Evolutionary conservation across 1,140 invertebrate species (phyloP).

Genomic region (Pseudobourletiella spinata): DNA sequence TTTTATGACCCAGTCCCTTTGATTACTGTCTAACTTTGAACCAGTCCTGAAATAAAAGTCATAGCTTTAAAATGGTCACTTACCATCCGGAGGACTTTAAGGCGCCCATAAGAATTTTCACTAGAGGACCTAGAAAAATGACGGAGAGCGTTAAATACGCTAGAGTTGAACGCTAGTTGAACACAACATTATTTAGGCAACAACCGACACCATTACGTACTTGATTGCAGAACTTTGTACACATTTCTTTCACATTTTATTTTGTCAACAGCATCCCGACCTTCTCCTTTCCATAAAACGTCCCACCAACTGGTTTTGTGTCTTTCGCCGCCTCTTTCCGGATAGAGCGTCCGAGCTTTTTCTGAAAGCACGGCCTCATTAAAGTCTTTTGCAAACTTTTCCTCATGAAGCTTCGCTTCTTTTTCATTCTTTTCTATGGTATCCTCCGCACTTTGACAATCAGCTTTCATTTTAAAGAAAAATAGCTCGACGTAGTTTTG

Average conservation of each 20-base stretch:
- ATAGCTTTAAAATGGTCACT: conserved; percentile 35
- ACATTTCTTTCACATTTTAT: conserved; percentile 74
- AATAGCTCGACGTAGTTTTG: background rate
- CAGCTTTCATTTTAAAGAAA: background rate
- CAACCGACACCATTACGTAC: conserved; percentile 45
- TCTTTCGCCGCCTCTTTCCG: conserved; percentile 59
- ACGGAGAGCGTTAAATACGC: background rate
- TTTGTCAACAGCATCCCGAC: conserved; percentile 57
- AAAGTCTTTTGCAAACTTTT: background rate
- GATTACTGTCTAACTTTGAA: too few species aligned
- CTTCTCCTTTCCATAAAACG: conserved; percentile 49
- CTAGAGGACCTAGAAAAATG: conserved; percentile 57
- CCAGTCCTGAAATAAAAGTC: too few species aligned
- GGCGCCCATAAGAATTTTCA: conserved; percentile 76
- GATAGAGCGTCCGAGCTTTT: conserved; percentile 56
- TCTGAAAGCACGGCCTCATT: background rate
- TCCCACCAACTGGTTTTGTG: conserved; percentile 49
- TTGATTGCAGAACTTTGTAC: conserved; percentile 60
- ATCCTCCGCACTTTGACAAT: background rate
- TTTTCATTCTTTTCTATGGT: background rate
- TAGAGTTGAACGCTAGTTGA: background rate
- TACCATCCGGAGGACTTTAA: conserved; percentile 75
- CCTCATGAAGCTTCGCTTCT: background rate
- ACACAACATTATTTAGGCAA: conserved; percentile 4
- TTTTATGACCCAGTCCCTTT: too few species aligned